These are phyloP conservation scores for Caenorhabditis imperialis DNA, from an alignment of 2,888 invertebrate genomes.

Conservation along the genomic window DNA sequence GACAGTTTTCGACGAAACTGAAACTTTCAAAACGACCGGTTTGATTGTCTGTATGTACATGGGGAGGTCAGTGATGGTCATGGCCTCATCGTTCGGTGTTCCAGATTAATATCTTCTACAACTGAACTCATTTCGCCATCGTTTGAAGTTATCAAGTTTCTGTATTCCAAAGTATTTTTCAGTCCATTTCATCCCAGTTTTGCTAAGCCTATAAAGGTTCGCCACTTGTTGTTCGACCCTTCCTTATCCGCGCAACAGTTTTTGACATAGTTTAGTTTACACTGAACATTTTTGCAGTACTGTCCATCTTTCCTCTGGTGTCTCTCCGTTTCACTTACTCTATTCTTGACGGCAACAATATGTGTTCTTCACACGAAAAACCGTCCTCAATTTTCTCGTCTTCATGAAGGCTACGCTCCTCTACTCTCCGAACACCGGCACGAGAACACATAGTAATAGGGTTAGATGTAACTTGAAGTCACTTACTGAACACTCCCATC, in stretches of 20 bases:
- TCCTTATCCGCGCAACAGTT: constrained; percentile 43
- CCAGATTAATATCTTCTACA: constrained; percentile 18
- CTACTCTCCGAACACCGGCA: constrained; percentile 40
- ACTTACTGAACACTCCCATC: constrained; percentile 35
- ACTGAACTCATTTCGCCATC: constrained; percentile 13
- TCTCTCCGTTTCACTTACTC: constrained; percentile 15
- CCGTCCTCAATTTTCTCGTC: constrained; percentile 46
- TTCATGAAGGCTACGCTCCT: constrained; percentile 8
- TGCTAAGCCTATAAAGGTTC: constrained; percentile 10
- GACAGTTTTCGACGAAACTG: constrained; percentile 45
- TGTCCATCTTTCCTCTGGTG: constrained; percentile 5
- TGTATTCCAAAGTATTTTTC: constrained; percentile 32
- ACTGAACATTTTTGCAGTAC: constrained; percentile 25
- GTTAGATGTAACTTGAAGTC: constrained; percentile 45
- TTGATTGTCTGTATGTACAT: constrained; percentile 26
- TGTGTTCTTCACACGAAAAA: constrained; percentile 28
- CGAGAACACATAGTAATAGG: constrained; percentile 50
- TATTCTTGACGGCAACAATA: constrained; percentile 25
- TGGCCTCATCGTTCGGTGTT: constrained; percentile 9
- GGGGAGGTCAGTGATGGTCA: constrained; percentile 43
- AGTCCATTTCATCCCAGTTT: constrained; percentile 25
- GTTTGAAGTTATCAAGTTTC: constrained; percentile 30
- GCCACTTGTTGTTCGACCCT: neutral
- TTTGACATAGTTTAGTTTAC: constrained; percentile 48
- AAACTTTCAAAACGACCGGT: constrained; percentile 46